These are phyloP conservation scores for Gephyroberyx darwinii DNA, from an alignment of 2,797 vertebrate genomes.

Conservation along the genomic window DNA sequence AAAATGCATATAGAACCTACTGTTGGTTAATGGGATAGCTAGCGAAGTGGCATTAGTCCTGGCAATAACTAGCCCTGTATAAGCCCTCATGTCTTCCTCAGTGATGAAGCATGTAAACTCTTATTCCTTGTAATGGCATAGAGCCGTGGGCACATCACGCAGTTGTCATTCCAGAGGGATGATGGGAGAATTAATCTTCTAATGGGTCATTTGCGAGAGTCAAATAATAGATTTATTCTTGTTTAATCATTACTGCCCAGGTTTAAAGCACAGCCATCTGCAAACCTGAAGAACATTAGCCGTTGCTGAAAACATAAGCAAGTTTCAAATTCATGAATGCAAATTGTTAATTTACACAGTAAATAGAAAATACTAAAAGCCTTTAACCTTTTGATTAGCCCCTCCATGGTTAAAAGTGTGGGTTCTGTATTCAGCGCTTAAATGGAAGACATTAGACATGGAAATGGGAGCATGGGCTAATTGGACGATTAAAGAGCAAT, in stretches of 20 bases:
- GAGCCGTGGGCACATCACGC: background rate
- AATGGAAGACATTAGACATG: slow-evolving; percentile 69
- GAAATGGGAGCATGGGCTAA: slow-evolving; percentile 73
- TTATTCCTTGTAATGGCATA: background rate
- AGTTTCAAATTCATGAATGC: slow-evolving; percentile 23
- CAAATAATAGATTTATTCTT: too few species aligned
- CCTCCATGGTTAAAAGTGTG: slow-evolving; percentile 50
- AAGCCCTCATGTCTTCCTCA: too few species aligned
- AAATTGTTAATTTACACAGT: slow-evolving; percentile 31
- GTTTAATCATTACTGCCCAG: background rate
- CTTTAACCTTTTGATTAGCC: slow-evolving; percentile 49
- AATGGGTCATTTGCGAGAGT: background rate
- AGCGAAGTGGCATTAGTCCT: too few species aligned
- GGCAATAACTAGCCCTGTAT: too few species aligned
- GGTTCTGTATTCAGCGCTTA: slow-evolving; percentile 56
- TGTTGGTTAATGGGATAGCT: too few species aligned
- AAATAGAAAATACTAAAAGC: slow-evolving; percentile 49
- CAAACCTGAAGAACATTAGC: slow-evolving; percentile 3
- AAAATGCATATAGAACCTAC: too few species aligned
- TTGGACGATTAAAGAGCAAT: slow-evolving; percentile 73
- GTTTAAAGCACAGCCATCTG: background rate
- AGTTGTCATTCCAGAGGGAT: background rate
- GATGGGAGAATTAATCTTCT: background rate
- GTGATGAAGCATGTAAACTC: too few species aligned
- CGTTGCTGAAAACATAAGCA: background rate